phyloP scores from a whole-genome alignment of 2,888 invertebrate genomes.

The Troides aeacus region DNA sequence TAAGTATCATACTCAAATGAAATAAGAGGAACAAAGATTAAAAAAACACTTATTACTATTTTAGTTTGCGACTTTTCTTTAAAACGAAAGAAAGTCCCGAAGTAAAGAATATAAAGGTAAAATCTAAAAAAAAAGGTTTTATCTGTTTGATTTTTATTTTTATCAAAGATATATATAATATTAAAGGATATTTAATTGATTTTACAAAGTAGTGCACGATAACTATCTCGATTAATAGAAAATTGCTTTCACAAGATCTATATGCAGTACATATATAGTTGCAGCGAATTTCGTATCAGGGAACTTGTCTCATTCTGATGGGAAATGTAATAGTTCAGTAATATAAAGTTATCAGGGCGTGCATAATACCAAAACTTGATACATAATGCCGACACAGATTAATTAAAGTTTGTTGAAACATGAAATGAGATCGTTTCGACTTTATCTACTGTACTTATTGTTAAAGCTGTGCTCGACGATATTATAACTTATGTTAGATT shows the following conservation, averaged over 20 bases:
- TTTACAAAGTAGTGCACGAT: not conserved
- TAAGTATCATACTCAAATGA: too few relatives aligned
- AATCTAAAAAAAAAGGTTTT: too few relatives aligned
- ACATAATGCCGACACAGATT: conserved; percentile 12
- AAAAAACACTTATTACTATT: too few relatives aligned
- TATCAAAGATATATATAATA: too few relatives aligned
- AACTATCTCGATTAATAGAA: not conserved
- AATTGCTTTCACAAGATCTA: not conserved
- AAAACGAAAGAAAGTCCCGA: too few relatives aligned
- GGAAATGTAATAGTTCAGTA: conserved; percentile 12
- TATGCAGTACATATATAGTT: not conserved
- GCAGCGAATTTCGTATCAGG: not conserved
- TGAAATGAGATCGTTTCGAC: conserved; percentile 1
- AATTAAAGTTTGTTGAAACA: conserved; percentile 23
- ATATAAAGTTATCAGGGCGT: conserved; percentile 17
- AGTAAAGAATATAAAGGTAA: too few relatives aligned
- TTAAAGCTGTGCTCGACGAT: not conserved
- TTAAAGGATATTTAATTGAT: not conserved
- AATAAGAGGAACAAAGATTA: too few relatives aligned
- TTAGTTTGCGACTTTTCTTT: too few relatives aligned
- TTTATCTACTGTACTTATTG: not conserved
- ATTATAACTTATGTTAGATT: too few relatives aligned
- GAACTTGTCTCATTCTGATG: conserved; percentile 3
- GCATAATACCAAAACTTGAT: conserved; percentile 9
- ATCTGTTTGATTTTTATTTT: too few relatives aligned